Percentiles rank a stretch among this genome's conserved stretches.
phyloP scores from a whole-genome alignment of 2,113 vertebrate species.

The Podilymbus podiceps region DNA sequence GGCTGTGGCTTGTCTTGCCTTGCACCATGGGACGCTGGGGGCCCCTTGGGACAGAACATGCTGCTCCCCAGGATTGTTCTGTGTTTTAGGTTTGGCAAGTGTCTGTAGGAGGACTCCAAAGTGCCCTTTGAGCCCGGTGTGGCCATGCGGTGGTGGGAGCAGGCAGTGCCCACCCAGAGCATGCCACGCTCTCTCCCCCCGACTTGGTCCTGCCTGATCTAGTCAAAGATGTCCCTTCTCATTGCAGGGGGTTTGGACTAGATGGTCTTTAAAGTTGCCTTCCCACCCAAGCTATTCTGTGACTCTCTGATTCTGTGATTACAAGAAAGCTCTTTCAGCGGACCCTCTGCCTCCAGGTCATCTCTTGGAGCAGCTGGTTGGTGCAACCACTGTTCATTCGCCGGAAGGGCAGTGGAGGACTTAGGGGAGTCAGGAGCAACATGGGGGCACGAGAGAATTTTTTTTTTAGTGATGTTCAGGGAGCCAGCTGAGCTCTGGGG shows the following conservation, averaged over 20 bases:
- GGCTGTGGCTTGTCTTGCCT: not conserved
- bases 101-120: not conserved
- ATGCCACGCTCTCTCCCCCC: not conserved
- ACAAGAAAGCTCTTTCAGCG: not conserved
- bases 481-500: not conserved
- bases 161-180: rapidly evolving
- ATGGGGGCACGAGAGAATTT: rapidly evolving
- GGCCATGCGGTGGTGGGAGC: not conserved
- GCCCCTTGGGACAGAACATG: not conserved
- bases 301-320: not conserved
- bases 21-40: not conserved
- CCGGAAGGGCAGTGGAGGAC: not conserved
- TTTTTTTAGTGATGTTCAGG: not conserved
- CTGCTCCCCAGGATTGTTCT: not conserved
- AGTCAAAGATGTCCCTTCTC: too few species aligned
- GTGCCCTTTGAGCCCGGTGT: not conserved
- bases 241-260: too few species aligned
- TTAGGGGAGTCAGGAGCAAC: not conserved
- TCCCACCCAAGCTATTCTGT: too few species aligned
- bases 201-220: not conserved
- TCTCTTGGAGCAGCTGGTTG: not conserved
- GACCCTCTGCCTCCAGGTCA: not conserved
- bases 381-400: rapidly evolving
- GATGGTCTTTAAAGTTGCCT: too few species aligned
- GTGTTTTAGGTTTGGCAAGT: not conserved